These are phyloP conservation scores for Podargus strigoides DNA, from an alignment of 2,797 vertebrate species.

Conservation along the genomic window DNA sequence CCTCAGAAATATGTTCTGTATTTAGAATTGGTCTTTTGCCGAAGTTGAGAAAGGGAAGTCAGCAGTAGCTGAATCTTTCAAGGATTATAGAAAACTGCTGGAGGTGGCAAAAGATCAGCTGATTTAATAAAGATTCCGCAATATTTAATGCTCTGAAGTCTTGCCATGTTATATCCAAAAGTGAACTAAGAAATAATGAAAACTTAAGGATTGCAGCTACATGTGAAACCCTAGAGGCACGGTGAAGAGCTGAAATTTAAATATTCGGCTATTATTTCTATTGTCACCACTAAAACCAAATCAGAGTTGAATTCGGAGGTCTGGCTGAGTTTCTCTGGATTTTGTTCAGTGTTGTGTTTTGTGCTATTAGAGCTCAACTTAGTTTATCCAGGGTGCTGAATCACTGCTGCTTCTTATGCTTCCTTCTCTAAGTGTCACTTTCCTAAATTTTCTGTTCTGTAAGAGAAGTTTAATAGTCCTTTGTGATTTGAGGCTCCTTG, in stretches of 20 bases:
- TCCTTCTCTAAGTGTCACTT: neutral
- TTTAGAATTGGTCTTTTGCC: slow-evolving; percentile 35
- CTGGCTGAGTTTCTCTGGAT: neutral
- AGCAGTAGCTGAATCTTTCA: neutral
- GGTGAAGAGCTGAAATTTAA: neutral
- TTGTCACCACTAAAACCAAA: neutral
- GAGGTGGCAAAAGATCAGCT: neutral
- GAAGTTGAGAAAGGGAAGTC: neutral
- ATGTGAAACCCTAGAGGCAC: neutral
- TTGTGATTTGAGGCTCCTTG: slow-evolving; percentile 7
- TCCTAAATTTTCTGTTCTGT: neutral
- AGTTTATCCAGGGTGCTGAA: neutral
- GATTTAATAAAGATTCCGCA: neutral
- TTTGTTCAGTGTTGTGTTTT: neutral
- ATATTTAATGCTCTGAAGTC: neutral
- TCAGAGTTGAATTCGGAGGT: neutral
- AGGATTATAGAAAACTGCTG: neutral
- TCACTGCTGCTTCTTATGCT: neutral
- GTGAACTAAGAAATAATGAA: neutral
- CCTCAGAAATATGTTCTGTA: neutral
- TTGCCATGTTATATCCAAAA: neutral
- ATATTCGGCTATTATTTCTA: neutral
- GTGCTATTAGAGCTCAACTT: neutral
- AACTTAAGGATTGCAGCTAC: neutral
- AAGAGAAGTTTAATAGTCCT: neutral